Evolutionary conservation across 2,888 invertebrate genomes (phyloP), one percentile per base, ranked within the genome.

Genomic region (Odontothrips loti): DNA sequence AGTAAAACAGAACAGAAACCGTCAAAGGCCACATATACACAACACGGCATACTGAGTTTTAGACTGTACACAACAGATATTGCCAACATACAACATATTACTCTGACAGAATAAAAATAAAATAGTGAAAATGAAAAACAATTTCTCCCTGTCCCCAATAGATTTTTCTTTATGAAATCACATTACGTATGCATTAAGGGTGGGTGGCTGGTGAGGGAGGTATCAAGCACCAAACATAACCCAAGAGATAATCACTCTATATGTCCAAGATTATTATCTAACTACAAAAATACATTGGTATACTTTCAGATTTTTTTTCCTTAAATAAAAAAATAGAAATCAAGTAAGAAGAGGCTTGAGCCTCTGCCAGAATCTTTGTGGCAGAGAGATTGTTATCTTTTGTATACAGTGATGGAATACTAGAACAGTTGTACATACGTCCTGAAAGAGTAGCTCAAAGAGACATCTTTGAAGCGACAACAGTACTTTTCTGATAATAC

Each of bases 41-140:
- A 75, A 75, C 68, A 75, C 68, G 27, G 68, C 68, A 75, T 75
- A 27, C 68, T 75, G 68, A 75, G 68, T 75, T 75, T 75, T 75
- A 75, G 68, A 75, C 68, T 75, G 68, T 75, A 75, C 68, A 75
- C 68, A 75, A 75, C 68, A 75, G 68, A 75, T 75, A 75, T 75
- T 75, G 68, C 68, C 68, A 75, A 75, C 68, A 75, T 75, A 75
- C 68, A 75, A 75, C 68, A 75, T 75, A 75, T 75, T 27, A 75
- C 27, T 75, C 68, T 75, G 68, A 75, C 27, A 75, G 68, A 75
- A 75, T 75, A 75, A 75, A 75, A 75, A 75, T 75, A 75, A 75
- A 75, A 75, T 75, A 75, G 68, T 23, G 68, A 75, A 27, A 75
- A 75, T 75, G 68, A 75, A 75, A 75, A 75, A n/a, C n/a, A 75